Percentiles rank a stretch among this genome's conserved stretches.
phyloP scores from a whole-genome alignment of 2,113 vertebrate genomes.

The Spea multiplicata region DNA sequence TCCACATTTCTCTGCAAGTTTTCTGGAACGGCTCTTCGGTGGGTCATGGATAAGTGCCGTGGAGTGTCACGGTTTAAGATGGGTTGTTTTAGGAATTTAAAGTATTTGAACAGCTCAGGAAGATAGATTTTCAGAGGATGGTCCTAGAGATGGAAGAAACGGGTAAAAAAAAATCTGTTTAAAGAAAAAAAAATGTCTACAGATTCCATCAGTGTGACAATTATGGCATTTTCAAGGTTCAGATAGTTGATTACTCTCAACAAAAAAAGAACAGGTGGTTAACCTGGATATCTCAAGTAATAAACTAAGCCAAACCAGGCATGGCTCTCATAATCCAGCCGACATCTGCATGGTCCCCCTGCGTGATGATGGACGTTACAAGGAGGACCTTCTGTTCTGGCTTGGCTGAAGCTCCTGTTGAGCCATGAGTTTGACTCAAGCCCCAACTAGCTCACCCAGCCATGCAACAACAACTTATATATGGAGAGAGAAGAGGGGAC shows the following conservation, averaged over 20 bases:
- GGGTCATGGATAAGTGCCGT: slow-evolving; percentile 32
- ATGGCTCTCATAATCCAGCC: no score
- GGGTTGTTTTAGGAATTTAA: slow-evolving; percentile 26
- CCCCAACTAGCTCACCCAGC: no score
- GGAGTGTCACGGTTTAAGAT: slow-evolving; percentile 28
- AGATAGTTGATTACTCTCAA: neutral
- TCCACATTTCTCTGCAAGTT: slow-evolving; percentile 37
- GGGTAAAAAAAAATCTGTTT: slow-evolving; percentile 6
- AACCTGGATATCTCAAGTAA: no score
- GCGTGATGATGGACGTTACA: no score
- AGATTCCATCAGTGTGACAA: slow-evolving; percentile 18
- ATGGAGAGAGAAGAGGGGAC: no score
- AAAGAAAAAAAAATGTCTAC: slow-evolving; percentile 3
- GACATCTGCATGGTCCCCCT: no score
- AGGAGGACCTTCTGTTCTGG: no score
- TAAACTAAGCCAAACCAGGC: no score
- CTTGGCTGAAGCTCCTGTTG: no score
- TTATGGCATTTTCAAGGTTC: slow-evolving; percentile 17
- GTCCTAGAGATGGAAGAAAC: neutral
- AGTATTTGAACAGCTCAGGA: slow-evolving; percentile 23
- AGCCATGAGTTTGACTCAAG: no score
- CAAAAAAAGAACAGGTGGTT: neutral
- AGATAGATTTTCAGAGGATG: slow-evolving; percentile 8
- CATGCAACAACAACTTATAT: no score
- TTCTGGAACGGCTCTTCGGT: slow-evolving; percentile 15